Percentiles rank a stretch among this genome's conserved stretches.
phyloP scores from a whole-genome alignment of 2,797 vertebrate species.

The Agapornis canus region DNA sequence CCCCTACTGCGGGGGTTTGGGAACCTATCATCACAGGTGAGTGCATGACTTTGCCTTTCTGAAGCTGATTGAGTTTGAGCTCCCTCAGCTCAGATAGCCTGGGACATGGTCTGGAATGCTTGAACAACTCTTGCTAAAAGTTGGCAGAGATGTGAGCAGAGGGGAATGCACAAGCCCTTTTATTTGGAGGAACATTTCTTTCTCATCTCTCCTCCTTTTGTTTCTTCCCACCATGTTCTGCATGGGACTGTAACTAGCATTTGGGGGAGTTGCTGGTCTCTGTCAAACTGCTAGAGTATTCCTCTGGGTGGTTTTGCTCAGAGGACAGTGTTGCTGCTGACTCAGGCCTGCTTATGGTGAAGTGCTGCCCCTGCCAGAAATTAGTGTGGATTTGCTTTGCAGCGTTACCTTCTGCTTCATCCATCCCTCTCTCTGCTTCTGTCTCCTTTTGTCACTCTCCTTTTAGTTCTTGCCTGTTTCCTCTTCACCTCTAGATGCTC shows the following conservation, averaged over 20 bases:
- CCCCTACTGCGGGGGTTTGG: neutral
- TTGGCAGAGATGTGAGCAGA: neutral
- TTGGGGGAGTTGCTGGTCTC: neutral
- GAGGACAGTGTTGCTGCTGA: neutral
- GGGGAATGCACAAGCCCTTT: neutral
- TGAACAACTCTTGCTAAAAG: neutral
- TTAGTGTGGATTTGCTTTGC: neutral
- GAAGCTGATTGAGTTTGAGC: neutral
- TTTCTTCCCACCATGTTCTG: neutral
- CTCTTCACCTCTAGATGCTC: neutral
- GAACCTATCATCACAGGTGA: neutral
- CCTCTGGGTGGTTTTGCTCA: neutral
- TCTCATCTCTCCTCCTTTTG: neutral
- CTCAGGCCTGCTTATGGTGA: neutral
- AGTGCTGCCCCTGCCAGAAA: neutral
- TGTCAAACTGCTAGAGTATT: neutral
- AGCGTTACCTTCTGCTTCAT: neutral
- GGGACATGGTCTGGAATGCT: neutral
- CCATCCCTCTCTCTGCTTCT: neutral
- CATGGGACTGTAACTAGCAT: neutral
- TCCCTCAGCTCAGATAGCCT: neutral
- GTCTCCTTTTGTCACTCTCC: neutral
- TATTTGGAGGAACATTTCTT: neutral
- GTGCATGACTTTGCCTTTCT: accelerated
- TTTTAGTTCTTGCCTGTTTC: neutral